These are phyloP conservation scores for Desoria tigrina DNA, from an alignment of 2,888 invertebrate species.

Conservation along the genomic window DNA sequence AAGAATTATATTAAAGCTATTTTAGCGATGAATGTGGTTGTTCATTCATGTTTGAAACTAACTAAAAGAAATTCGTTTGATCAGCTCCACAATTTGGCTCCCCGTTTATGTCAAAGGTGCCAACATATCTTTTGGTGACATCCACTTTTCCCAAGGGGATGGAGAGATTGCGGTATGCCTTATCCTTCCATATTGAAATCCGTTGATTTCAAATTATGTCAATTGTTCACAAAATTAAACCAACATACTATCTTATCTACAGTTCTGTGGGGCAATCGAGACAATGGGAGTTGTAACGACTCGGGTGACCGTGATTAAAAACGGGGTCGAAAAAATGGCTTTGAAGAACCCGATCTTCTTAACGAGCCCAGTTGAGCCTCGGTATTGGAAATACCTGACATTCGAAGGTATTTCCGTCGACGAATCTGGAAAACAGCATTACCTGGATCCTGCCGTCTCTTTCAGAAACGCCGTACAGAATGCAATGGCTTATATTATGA, in stretches of 20 bases:
- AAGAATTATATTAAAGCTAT: too few relatives aligned
- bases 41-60: too few relatives aligned
- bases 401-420: slow-evolving; percentile 44
- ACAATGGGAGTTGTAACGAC: slow-evolving; percentile 40
- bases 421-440: slow-evolving; percentile 44
- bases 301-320: slow-evolving; percentile 34
- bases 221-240: neutral
- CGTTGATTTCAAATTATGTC: neutral
- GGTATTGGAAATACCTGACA: slow-evolving; percentile 35
- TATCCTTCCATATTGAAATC: too few relatives aligned
- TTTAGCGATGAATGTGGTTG: too few relatives aligned
- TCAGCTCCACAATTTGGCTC: slow-evolving; percentile 44
- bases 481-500: slow-evolving; percentile 42
- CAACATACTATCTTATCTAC: neutral
- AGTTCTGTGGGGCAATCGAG: slow-evolving; percentile 49
- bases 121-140: slow-evolving; percentile 43
- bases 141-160: slow-evolving; percentile 47
- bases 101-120: slow-evolving; percentile 45
- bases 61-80: too few relatives aligned
- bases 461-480: slow-evolving; percentile 40
- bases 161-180: slow-evolving; percentile 42
- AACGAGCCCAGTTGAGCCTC: slow-evolving; percentile 41
- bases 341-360: slow-evolving; percentile 42
- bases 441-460: slow-evolving; percentile 35
- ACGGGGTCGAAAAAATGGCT: slow-evolving; percentile 36